phyloP scores from a whole-genome alignment of 2,888 invertebrate genomes.

The Cistogaster globosa region DNA sequence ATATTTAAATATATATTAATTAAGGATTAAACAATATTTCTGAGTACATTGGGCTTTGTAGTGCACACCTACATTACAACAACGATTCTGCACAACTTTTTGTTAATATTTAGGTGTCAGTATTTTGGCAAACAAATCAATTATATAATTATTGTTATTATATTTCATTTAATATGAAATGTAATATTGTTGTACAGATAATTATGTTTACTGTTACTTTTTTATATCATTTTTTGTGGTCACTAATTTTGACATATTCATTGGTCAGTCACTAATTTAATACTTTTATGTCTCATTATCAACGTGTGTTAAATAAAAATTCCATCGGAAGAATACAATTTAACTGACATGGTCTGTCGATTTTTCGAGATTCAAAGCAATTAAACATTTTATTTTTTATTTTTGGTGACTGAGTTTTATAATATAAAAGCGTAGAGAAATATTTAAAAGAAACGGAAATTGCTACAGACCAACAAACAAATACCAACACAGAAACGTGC shows the following conservation, averaged over 20 bases:
- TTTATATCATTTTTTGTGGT: not conserved
- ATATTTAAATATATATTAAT: no score
- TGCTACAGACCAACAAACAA: constrained; percentile 11
- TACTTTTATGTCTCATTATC: constrained; percentile 11
- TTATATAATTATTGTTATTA: no score
- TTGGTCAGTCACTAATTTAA: constrained; percentile 14
- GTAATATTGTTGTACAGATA: not conserved
- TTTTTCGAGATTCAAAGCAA: constrained; percentile 28
- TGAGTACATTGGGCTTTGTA: no score
- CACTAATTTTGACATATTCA: constrained; percentile 2
- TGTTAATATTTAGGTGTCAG: no score
- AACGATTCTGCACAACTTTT: no score
- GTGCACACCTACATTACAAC: no score
- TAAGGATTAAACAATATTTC: no score
- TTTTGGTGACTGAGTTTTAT: not conserved
- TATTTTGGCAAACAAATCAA: no score
- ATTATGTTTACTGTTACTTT: constrained; percentile 9
- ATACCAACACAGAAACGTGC: not conserved
- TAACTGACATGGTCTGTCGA: constrained; percentile 57
- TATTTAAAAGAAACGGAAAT: constrained; percentile 58
- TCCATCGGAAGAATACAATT: constrained; percentile 48
- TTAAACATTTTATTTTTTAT: not conserved
- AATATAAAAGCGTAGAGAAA: constrained; percentile 26
- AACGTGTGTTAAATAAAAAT: constrained; percentile 9
- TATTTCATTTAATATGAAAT: no score